phyloP scores from a whole-genome alignment of 1,140 invertebrate genomes.

The Conus betulinus region DNA sequence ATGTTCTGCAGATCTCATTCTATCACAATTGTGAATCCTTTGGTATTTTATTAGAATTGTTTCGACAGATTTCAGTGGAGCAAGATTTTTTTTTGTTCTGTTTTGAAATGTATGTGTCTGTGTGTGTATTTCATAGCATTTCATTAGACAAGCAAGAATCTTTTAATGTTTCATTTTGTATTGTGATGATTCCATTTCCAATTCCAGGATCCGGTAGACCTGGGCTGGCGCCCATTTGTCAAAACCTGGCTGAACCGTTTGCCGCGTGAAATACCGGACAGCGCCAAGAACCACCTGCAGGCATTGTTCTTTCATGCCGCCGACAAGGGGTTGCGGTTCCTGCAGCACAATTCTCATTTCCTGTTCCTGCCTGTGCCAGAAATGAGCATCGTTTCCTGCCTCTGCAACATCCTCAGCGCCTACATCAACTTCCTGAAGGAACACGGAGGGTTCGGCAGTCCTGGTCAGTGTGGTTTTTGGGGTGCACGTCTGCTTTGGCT shows the following conservation, averaged over 20 bases:
- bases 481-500: background rate
- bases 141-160: no score
- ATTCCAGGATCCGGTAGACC: slow-evolving; percentile 72
- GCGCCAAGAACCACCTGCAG: slow-evolving; percentile 77
- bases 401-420: slow-evolving; percentile 71
- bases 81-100: no score
- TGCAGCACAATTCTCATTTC: slow-evolving; percentile 58
- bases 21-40: no score
- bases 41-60: no score
- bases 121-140: no score
- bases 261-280: slow-evolving; percentile 70
- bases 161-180: no score
- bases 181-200: background rate
- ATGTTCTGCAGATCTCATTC: no score
- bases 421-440: slow-evolving; percentile 71
- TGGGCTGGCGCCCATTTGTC: slow-evolving; percentile 74
- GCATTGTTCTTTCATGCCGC: slow-evolving; percentile 81
- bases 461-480: slow-evolving; percentile 51
- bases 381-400: slow-evolving; percentile 63
- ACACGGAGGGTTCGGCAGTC: slow-evolving; percentile 71
- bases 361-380: slow-evolving; percentile 66
- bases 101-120: no score
- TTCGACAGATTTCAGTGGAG: no score
- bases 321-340: slow-evolving; percentile 79
- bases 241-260: slow-evolving; percentile 73